Evolutionary conservation across 2,888 invertebrate species (phyloP).

Genomic region (Hydriomena furcata): DNA sequence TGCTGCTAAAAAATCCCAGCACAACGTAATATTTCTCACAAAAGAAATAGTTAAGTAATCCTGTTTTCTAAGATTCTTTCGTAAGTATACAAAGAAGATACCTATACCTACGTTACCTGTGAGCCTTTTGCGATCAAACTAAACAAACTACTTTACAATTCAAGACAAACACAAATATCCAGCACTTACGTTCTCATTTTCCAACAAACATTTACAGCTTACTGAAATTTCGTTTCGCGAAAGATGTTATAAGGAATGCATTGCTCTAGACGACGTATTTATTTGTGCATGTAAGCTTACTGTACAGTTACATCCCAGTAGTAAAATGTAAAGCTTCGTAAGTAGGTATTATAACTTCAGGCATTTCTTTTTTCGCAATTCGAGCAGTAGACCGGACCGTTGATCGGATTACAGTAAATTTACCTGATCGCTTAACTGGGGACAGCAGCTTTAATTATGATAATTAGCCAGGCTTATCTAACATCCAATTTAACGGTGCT

Average conservation of each 20-base stretch:
- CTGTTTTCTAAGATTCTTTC: constrained; percentile 9
- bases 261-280: constrained; percentile 28
- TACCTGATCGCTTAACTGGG: constrained; percentile 34
- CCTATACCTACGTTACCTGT: neutral
- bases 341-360: no score
- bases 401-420: constrained; percentile 41
- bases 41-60: constrained; percentile 9
- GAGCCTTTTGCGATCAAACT: constrained; percentile 17
- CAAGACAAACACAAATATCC: constrained; percentile 21
- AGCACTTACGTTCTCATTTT: constrained; percentile 24
- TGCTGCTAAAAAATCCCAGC: constrained; percentile 1
- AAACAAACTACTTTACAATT: constrained; percentile 21
- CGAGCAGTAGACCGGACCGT: constrained; percentile 31
- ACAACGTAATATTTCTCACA: constrained; percentile 4
- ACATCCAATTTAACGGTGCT: constrained; percentile 32
- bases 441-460: constrained; percentile 36
- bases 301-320: constrained; percentile 11
- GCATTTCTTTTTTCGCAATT: constrained; percentile 28
- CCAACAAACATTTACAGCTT: constrained; percentile 26
- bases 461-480: constrained; percentile 33
- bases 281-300: constrained; percentile 29
- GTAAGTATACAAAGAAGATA: constrained; percentile 5
- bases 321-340: constrained; percentile 15
- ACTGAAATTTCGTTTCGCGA: constrained; percentile 23
- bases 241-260: constrained; percentile 26